These are phyloP conservation scores for Conistra vaccinii DNA, from an alignment of 2,888 invertebrate genomes.

Conservation along the genomic window DNA sequence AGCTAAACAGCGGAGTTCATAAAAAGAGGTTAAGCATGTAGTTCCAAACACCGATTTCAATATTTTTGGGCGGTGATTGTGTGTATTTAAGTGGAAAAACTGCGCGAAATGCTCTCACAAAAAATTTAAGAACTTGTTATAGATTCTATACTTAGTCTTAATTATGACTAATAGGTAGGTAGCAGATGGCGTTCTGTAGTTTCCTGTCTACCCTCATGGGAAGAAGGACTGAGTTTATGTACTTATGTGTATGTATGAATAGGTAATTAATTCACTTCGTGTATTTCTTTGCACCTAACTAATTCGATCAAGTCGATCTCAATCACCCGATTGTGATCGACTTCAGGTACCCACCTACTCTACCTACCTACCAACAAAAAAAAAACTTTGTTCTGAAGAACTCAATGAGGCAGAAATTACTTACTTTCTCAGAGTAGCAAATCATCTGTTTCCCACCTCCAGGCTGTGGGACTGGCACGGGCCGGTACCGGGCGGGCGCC, in stretches of 20 bases:
- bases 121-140: neutral
- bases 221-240: too few relatives aligned
- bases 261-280: neutral
- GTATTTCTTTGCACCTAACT: neutral
- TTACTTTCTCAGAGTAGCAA: constrained; percentile 89
- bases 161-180: too few relatives aligned
- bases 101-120: neutral
- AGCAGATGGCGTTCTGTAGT: too few relatives aligned
- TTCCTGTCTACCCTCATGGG: too few relatives aligned
- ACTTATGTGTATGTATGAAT: too few relatives aligned
- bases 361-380: neutral
- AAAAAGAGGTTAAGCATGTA: neutral
- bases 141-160: too few relatives aligned
- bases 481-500: constrained; percentile 83
- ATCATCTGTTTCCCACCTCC: constrained; percentile 89
- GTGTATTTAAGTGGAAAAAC: neutral
- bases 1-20: neutral
- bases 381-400: neutral
- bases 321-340: too few relatives aligned
- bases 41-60: neutral
- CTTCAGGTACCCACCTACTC: neutral
- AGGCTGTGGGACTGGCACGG: constrained; percentile 85
- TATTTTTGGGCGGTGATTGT: neutral
- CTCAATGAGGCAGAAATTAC: neutral
- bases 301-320: neutral